Evolutionary conservation across 2,888 invertebrate species (phyloP).

Genomic region (Pollenia labialis): DNA sequence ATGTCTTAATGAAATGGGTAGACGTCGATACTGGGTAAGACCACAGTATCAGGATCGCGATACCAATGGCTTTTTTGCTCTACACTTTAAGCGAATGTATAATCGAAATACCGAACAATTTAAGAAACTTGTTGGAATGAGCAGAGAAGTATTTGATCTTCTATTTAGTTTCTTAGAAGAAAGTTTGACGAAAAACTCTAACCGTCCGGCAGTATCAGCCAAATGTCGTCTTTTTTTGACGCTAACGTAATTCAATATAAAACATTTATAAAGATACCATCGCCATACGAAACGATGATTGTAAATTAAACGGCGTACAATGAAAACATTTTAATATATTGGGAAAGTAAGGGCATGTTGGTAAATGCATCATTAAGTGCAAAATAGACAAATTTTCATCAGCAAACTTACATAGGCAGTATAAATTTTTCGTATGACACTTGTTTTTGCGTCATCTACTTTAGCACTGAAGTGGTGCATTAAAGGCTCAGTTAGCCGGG

Average conservation of each 20-base stretch:
- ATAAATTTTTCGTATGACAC: too few species aligned
- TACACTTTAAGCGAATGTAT: not conserved
- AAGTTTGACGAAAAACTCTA: conserved; percentile 3
- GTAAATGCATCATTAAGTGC: too few species aligned
- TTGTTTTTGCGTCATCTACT: too few species aligned
- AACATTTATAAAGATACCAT: not conserved
- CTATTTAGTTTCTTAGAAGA: conserved; percentile 1
- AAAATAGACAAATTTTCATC: too few species aligned
- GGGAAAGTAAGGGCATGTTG: too few species aligned
- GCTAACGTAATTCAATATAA: not conserved
- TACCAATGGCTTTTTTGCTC: conserved; percentile 5
- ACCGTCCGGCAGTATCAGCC: not conserved
- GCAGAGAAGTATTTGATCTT: not conserved
- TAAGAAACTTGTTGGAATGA: not conserved
- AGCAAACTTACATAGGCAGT: too few species aligned
- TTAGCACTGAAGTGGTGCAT: too few species aligned
- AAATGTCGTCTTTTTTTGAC: not conserved
- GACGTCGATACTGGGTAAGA: not conserved
- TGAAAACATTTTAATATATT: too few species aligned
- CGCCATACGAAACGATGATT: too few species aligned
- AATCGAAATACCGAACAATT: not conserved
- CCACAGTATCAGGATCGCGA: conserved; percentile 7
- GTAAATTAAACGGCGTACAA: too few species aligned
- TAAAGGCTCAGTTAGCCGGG: too few species aligned
- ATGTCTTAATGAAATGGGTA: not conserved